Base-by-base conservation (phyloP, 2,888 invertebrate genomes). In the Dynastes grantii region DNA sequence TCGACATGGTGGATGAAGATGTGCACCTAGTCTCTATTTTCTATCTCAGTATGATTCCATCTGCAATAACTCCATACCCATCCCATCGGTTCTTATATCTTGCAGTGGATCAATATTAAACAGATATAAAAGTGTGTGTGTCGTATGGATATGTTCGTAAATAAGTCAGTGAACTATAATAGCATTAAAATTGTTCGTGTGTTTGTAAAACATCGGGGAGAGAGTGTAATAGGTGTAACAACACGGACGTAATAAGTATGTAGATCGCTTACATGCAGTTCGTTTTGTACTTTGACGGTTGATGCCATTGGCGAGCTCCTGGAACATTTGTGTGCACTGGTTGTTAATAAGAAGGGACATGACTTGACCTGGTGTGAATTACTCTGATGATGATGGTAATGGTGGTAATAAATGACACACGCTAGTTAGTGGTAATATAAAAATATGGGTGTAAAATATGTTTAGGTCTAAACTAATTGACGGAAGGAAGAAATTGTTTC, bases 161-260 rank as follows among this genome's bases (percentile, higher is more conserved):
- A 45, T 63, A 29, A 27, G 63, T 63, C 63, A 63, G 29, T 63
- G 63, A 63, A 63, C 63, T 63, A n/a, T 63, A 63, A 63, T 63
- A 32, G 63, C 2, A 63, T 63, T 63, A 63, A 63, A 63, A 32
- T 32, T 13, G 63, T 13, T 32, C 29, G 63, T 29, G 22, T 29
- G 27, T 22, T 29, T 63, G 55, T 32, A 45, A 13, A 63, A 63
- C 29, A 63, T 27, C 6, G 13, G 63, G 63, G 32, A 29, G 63
- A 63, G 27, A 63, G 13, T 16, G 55, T 22, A n/a, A 22, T 22
- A n/a, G 55, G 22, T 58, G 8, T 5, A 58, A 16, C 16, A 58
- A n/a, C 29, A 63, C 11, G 32, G 9, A 63, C 11, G 11, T 32
- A 22, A 22, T 22, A 32, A 63, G 63, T 63, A 32, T n/a, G 32